phyloP scores from a whole-genome alignment of 2,888 invertebrate genomes.

The Cephonodes hylas region DNA sequence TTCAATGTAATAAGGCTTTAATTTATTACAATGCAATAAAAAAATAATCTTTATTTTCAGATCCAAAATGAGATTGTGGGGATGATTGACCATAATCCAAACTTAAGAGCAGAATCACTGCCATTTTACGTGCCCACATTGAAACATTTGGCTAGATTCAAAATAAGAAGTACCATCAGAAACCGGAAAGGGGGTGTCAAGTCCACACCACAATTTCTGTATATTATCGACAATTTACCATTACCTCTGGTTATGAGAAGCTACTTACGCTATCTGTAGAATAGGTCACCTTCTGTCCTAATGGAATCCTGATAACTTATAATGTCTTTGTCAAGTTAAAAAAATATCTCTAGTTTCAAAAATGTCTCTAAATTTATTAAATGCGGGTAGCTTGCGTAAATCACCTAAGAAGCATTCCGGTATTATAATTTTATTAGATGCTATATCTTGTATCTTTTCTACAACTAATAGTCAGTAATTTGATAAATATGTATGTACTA shows the following conservation, averaged over 20 bases:
- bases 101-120: constrained; percentile 39
- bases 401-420: background rate
- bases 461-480: background rate
- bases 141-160: constrained; percentile 58
- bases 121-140: constrained; percentile 47
- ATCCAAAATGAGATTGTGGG: constrained; percentile 48
- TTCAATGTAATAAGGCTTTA: no score
- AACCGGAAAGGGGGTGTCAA: constrained; percentile 31
- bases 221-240: constrained; percentile 44
- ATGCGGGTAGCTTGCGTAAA: no score
- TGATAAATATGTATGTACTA: background rate
- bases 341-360: no score
- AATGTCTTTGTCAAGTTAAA: no score
- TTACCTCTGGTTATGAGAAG: constrained; percentile 51
- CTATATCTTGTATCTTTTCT: background rate
- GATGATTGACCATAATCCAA: constrained; percentile 45
- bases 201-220: constrained; percentile 49
- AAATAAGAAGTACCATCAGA: constrained; percentile 49
- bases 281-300: constrained; percentile 7
- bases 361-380: no score
- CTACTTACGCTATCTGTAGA: constrained; percentile 51
- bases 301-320: no score
- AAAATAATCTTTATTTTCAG: constrained; percentile 32
- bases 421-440: background rate
- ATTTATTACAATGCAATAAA: background rate